Evolutionary conservation across 2,888 invertebrate genomes (phyloP), one percentile per base, ranked within the genome.

Genomic region (Periphyllus acericola): DNA sequence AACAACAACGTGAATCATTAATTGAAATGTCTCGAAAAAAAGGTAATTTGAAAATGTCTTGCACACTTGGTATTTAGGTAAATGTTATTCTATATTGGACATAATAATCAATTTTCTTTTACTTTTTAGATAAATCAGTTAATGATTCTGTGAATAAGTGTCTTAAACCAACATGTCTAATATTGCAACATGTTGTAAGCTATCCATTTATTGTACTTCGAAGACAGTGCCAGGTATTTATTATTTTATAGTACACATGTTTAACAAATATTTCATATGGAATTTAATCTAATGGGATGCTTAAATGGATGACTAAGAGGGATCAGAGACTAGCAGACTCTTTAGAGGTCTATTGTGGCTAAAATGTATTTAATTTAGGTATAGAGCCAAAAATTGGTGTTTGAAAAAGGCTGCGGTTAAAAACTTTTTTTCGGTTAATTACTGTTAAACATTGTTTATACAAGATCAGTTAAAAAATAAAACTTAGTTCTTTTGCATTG

Each of bases 171-270:
- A 87, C 81, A 14, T 87, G 87, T 75, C 19, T 87, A 5, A 74
- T 87, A 46, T 80, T 87, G 21, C 97, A 96, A 92, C 97, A 97
- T 92, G 92, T 99, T 82, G 92, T 99, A 86, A 96, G 97, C 91
- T 98, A 99, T 93, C 99, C 99, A 25, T 98, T 98, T 91, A 94
- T 98, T 91, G 98, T 98, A 0, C 92, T 99, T 85, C 93, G 98
- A 90, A 94, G 98, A 91, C 98, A 99, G 92, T 98, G 98, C 91
- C 99, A 99, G 94, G 97, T 97, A 90, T 92, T 92, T 75, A 32
- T 52, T 6, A 82, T 32, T 46, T 32, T 36, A 74, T 8, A 68
- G 2, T 29, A 29, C 1, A 29, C 8, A 68, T 68, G 6, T n/a
- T 29, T 68, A 68, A 14, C 3, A 29, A 66, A 92, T 89, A 90